Evolutionary conservation across 2,888 invertebrate species (phyloP), one percentile per base, ranked within the genome.

Genomic region (Trisateles emortualis): DNA sequence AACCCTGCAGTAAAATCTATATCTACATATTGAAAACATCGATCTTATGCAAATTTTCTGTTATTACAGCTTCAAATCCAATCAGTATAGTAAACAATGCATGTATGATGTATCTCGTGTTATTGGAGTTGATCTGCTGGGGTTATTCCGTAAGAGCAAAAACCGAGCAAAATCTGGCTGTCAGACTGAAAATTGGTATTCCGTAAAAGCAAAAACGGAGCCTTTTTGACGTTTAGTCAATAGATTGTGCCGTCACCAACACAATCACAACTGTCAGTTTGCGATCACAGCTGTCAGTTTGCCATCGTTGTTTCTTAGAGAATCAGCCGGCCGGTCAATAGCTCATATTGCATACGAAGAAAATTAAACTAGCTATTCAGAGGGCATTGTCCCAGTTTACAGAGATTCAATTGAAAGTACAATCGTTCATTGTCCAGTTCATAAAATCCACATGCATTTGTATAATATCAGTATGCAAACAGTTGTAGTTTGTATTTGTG

Each of bases 401-500:
- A 69, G 33, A 67, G 72, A 75, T 71, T 70, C 79, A 85, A 83
- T 84, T 81, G 78, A 64, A 69, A 70, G 52, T 64, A 67, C 76
- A 74, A 82, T 82, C 79, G 82, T 70, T 78, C 68, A 81, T 80
- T 79, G 78, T 53, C 73, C 70, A 65, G 52, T 41, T 57, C 74
- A 77, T 66, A 77, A 66, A 79, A 72, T 69, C 61, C 57, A 43
- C 46, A 48, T 42, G 29, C 47, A 58, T 51, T 51, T 56, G 55
- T 52, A 56, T 8, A 55, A 29, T 24, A 48, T 40, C 24, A 30
- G 14, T n/a, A 17, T 41, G 10, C 17, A 11, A 17, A 17, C 14
- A 52, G 55, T 24, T 29, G 36, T 29, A 29, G 17, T 36, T 9
- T 36, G 11, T 19, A 19, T 36, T 36, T 19, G 19, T 19, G 19